These are phyloP conservation scores for Sphyrna mokarran DNA, from an alignment of 2,113 vertebrate genomes.

Conservation along the genomic window DNA sequence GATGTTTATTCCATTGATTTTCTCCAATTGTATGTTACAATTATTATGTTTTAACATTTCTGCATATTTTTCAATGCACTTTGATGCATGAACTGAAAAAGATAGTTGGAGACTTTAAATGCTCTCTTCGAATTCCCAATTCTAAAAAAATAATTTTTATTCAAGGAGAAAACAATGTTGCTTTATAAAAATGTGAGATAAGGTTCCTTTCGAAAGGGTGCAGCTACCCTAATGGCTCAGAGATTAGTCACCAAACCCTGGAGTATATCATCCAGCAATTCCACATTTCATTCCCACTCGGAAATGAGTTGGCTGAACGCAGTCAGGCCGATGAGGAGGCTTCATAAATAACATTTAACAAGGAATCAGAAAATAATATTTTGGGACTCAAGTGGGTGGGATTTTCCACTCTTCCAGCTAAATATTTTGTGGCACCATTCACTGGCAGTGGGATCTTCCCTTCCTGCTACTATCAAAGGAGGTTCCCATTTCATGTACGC, in stretches of 20 bases:
- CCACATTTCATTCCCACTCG: neutral
- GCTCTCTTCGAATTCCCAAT: neutral
- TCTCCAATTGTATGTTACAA: neutral
- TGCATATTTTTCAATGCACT: neutral
- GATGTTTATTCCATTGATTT: neutral
- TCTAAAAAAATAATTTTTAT: neutral
- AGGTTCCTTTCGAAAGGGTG: neutral
- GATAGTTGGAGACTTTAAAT: neutral
- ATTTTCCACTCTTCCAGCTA: too few species aligned
- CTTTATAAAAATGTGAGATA: neutral
- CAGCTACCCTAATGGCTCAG: neutral
- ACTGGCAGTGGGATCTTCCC: too few species aligned
- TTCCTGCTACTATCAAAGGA: too few species aligned
- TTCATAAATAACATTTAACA: neutral
- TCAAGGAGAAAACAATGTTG: neutral
- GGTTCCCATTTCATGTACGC: too few species aligned
- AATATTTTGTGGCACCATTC: too few species aligned
- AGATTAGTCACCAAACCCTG: neutral
- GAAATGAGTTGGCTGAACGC: too few species aligned
- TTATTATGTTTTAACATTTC: neutral
- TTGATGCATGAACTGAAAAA: neutral
- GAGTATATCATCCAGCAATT: neutral
- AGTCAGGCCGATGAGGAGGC: neutral
- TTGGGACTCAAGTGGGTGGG: neutral
- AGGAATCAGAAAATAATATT: slow-evolving; percentile 15